Evolutionary conservation across 2,888 invertebrate species (phyloP).

Genomic region (Neoascia interrupta): DNA sequence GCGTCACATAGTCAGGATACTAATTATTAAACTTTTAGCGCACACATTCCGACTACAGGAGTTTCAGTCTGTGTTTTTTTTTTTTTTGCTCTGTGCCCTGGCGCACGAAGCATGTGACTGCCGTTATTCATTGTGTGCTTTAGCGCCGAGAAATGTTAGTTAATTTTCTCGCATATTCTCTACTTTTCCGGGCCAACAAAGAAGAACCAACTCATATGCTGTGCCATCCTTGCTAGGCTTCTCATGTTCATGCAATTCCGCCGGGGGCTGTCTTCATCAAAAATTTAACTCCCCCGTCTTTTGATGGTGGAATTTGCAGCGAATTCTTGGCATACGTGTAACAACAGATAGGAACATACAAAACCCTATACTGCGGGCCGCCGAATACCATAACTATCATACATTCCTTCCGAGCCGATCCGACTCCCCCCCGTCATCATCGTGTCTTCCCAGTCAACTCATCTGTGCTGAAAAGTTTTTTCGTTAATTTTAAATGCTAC

Average conservation of each 20-base stretch:
- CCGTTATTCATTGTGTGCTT: too few relatives aligned
- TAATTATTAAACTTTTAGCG: slow-evolving; percentile 57
- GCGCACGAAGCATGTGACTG: not conserved
- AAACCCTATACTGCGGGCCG: slow-evolving; percentile 11
- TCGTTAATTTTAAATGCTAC: slow-evolving; percentile 57
- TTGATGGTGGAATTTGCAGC: slow-evolving; percentile 37
- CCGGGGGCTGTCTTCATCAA: slow-evolving; percentile 58
- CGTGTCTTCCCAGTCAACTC: slow-evolving; percentile 23
- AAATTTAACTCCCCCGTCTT: slow-evolving; percentile 57
- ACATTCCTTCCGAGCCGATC: not conserved
- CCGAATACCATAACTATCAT: slow-evolving; percentile 48
- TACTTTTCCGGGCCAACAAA: too few relatives aligned
- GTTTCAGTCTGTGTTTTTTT: not conserved
- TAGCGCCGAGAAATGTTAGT: too few relatives aligned
- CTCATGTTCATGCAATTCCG: not conserved
- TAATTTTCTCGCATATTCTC: too few relatives aligned
- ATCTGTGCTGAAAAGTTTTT: slow-evolving; percentile 51
- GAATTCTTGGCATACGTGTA: slow-evolving; percentile 60
- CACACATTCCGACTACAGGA: slow-evolving; percentile 10
- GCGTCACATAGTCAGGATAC: slow-evolving; percentile 34
- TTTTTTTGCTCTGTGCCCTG: not conserved
- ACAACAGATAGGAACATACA: slow-evolving; percentile 62
- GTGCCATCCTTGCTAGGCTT: not conserved
- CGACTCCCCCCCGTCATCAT: slow-evolving; percentile 16
- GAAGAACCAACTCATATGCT: too few relatives aligned